Base-by-base conservation (phyloP, 2,888 invertebrate genomes). In the Nyleta sp. region DNA sequence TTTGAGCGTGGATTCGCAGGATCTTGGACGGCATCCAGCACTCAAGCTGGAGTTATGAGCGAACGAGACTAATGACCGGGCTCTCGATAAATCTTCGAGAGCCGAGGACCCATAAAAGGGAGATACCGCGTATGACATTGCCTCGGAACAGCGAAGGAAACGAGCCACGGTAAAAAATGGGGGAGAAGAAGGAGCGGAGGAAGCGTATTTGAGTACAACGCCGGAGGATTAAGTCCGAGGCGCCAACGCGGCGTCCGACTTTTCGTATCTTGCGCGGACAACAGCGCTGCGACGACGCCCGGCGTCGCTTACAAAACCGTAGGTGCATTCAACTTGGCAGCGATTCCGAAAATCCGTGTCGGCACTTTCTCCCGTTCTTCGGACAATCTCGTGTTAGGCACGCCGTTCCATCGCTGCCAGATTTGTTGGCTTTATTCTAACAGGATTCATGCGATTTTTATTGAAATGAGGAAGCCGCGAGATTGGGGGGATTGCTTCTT, bases 191-290 rank as follows among this genome's bases (percentile, higher is more conserved):
- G 35, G 52, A 57, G 35, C 40, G n/a, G n/a, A n/a, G n/a, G n/a
- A 57, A 20, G 48, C 28, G 53, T 18, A 71, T 77, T 71, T 71
- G 76, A 71, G 80, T 70, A 71, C 59, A 73, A 60, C 76, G 22
- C 31, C 20, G 38, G 42, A 55, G 82, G 81, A 84, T 82, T 76
- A 82, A 83, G 81, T 50, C 82, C 76, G 68, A 81, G 89, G 88
- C 89, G 89, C 89, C 88, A 84, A 79, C 79, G 77, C 79, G 88
- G 85, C 88, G 88, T 85, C 84, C 81, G 80, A 82, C 80, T 81
- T 82, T 80, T 42, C 70, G 40, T 50, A 71, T 74, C 79, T 80
- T 68, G 68, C 70, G 64, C 78, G 76, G 68, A 79, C 80, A 75
- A 78, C 78, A 38, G 57, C 67, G 44, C 71, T 52, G 55, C 81